phyloP scores from a whole-genome alignment of 2,797 vertebrate genomes.

The Leuciscus waleckii region DNA sequence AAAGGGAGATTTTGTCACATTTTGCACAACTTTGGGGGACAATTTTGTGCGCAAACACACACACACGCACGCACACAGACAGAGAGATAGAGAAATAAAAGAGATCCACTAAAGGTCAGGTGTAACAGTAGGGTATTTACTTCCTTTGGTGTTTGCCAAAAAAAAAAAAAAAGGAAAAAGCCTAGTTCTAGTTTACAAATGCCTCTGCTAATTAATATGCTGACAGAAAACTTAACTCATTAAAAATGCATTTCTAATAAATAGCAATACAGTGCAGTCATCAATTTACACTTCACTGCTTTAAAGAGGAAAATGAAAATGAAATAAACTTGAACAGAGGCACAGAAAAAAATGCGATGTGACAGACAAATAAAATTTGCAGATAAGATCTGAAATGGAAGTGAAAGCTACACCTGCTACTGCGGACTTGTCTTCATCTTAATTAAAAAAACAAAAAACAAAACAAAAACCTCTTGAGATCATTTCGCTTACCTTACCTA shows the following conservation, averaged over 20 bases:
- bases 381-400: constrained; percentile 8
- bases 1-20: background rate
- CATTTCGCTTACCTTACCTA: background rate
- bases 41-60: background rate
- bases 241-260: constrained; percentile 56
- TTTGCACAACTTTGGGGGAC: background rate
- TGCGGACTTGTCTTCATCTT: background rate
- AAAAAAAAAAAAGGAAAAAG: constrained; percentile 25
- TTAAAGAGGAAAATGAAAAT: constrained; percentile 53
- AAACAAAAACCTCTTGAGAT: background rate
- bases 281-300: constrained; percentile 65
- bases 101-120: constrained; percentile 56
- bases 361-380: background rate
- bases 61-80: background rate
- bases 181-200: constrained; percentile 42
- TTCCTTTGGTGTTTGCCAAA: constrained; percentile 80
- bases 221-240: constrained; percentile 48
- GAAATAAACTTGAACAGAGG: constrained; percentile 58
- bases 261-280: constrained; percentile 53
- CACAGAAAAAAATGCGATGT: constrained; percentile 63
- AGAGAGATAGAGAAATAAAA: constrained; percentile 20
- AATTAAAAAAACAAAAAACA: background rate
- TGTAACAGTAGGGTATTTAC: constrained; percentile 74
- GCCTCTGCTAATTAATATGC: constrained; percentile 30
- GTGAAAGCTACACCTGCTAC: constrained; percentile 1